These are phyloP conservation scores for Ommatoiulus sabulosus DNA, from an alignment of 2,888 invertebrate species.

Conservation along the genomic window DNA sequence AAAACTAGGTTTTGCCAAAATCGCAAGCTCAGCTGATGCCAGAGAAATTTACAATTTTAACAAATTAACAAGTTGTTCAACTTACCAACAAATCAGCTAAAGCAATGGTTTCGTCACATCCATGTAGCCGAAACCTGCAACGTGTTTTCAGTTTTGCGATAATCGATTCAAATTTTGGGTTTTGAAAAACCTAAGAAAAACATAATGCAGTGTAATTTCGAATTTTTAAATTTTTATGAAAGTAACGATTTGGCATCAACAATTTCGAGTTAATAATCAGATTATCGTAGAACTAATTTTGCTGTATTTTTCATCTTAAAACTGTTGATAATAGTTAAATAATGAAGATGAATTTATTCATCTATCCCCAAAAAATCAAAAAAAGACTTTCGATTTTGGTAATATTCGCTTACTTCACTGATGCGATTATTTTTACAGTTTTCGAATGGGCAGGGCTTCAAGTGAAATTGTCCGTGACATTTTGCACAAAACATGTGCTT, in stretches of 20 bases:
- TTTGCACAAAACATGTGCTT: not conserved
- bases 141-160: not conserved
- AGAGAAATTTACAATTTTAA: not conserved
- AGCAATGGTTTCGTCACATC: not conserved
- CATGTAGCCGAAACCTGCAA: conserved; percentile 6
- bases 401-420: not conserved
- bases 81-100: not conserved
- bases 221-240: too few species aligned
- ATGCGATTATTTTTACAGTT: not conserved
- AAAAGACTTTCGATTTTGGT: too few species aligned
- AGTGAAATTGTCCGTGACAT: not conserved
- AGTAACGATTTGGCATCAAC: too few species aligned
- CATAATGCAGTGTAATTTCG: too few species aligned
- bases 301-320: too few species aligned
- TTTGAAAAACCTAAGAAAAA: too few species aligned
- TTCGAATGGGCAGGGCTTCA: not conserved
- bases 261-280: not conserved
- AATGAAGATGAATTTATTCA: too few species aligned
- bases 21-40: too few species aligned
- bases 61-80: not conserved
- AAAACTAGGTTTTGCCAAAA: not conserved
- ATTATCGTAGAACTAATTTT: too few species aligned
- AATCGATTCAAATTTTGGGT: not conserved
- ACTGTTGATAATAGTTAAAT: too few species aligned
- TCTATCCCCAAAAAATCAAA: too few species aligned